These are phyloP conservation scores for Accipiter cooperii DNA, from an alignment of 2,113 vertebrate species.

Conservation along the genomic window DNA sequence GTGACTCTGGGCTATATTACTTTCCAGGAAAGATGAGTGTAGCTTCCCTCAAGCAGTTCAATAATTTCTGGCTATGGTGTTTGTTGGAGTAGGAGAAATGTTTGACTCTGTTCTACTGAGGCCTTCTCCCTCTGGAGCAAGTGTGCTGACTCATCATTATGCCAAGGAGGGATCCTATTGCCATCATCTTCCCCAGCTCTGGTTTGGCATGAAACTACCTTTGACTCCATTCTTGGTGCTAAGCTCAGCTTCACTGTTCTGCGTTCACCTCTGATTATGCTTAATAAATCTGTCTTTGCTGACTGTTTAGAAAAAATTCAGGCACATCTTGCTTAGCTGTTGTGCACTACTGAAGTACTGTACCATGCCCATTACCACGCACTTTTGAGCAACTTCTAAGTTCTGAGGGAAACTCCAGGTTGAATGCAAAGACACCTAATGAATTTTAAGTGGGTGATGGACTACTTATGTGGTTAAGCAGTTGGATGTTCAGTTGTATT, in stretches of 20 bases:
- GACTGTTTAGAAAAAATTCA: not conserved
- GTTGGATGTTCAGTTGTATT: not conserved
- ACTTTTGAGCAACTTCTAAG: not conserved
- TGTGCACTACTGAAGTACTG: fast-evolving
- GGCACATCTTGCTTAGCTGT: not conserved
- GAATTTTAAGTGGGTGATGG: not conserved
- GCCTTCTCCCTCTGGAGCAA: not conserved
- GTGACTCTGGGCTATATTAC: not conserved
- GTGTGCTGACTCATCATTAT: not conserved
- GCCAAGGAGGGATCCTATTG: not conserved
- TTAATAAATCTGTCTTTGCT: not conserved
- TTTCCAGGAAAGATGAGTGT: not conserved
- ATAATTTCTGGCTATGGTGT: not conserved
- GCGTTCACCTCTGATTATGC: not conserved
- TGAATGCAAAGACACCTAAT: not conserved
- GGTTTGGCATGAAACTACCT: not conserved
- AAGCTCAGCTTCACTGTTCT: not conserved
- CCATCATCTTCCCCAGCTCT: not conserved
- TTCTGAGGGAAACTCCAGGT: not conserved
- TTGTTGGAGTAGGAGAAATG: not conserved
- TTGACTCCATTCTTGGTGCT: not conserved
- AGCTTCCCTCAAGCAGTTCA: not conserved
- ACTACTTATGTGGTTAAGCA: not conserved
- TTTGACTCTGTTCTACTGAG: not conserved
- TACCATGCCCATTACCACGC: too few species aligned